These are phyloP conservation scores for Amphiprion clarkii DNA, from an alignment of 2,797 vertebrate species.

Conservation along the genomic window DNA sequence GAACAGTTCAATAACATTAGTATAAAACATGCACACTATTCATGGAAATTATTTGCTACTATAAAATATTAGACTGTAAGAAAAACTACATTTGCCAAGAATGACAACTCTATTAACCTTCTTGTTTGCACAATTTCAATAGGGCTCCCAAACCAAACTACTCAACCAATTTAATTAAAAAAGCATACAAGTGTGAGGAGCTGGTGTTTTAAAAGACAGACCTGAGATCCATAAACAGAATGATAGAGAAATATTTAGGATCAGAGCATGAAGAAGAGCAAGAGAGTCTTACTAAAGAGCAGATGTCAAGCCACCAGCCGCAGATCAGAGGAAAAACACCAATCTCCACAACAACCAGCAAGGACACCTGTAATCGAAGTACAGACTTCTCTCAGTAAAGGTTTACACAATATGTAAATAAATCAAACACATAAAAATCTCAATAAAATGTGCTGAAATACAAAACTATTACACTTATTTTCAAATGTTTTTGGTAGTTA, in stretches of 20 bases:
- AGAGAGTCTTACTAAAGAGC: constrained; percentile 91
- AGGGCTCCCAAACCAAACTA: not conserved
- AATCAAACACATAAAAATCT: not conserved
- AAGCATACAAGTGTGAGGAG: not conserved
- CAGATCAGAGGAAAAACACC: constrained; percentile 99
- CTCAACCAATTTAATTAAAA: not conserved
- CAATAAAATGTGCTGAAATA: not conserved
- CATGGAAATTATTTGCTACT: no score
- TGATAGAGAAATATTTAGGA: not conserved
- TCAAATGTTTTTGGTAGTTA: no score
- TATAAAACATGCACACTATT: no score
- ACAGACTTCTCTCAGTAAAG: constrained; percentile 2
- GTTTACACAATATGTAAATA: not conserved
- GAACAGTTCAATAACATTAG: no score
- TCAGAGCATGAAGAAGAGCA: not conserved
- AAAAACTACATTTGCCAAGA: not conserved
- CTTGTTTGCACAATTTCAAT: not conserved
- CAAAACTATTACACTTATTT: not conserved
- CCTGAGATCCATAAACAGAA: not conserved
- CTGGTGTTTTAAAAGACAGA: not conserved
- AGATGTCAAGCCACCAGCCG: constrained; percentile 99
- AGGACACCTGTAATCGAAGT: constrained; percentile 88
- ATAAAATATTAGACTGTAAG: not conserved
- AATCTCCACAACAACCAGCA: constrained; percentile 98
- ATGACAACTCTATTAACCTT: not conserved